Base-by-base conservation (phyloP, 2,113 vertebrate species). In the Polyodon spathula region DNA sequence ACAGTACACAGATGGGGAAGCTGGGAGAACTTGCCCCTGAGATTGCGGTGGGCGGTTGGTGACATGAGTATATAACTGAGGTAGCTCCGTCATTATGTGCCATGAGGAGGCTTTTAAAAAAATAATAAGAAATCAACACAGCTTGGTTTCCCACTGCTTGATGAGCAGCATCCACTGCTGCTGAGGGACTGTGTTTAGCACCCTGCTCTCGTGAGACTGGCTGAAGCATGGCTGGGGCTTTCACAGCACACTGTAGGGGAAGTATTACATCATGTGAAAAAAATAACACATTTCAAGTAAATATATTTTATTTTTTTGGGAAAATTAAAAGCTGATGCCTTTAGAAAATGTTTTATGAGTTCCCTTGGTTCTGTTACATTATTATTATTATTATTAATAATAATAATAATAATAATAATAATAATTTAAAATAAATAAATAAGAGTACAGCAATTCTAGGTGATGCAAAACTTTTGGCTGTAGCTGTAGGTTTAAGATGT, bases 201-300 rank as follows among this genome's bases (percentile, higher is more conserved):
- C 53, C 56, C 43, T n/a, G 39, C 56, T 43, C 56, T 16, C n/a
- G 41, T 10, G 48, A 50, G 48, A 50, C 48, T n/a, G 12, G 48
- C 12, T 50, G 10, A n/a, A 42, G 6, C 27, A 1, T 27, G 16
- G 12, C 27, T 57, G 12, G 3, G 7, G 27, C 27, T 27, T 27
- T 27, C 1, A 27, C 27, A 12, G 14, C 57, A 3, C 12, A 15
- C 40, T 4, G 17, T 42, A 44, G 54, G 63, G 70, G 58, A 64
- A 64, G 55, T 62, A 62, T 64, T 68, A 61, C 52, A 37, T 56
- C 42, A 55, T 46, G n/a, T 56, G 54, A 53, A n/a, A 56, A 17
- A 54, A 56, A 66, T 66, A 66, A 56, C 58, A 58, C 16, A 27
- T 6, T 51, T 50, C 56, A 48, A 43, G 8, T 58, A 51, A 48